A percentile compares a stretch with the other conserved stretches of the same genome.
Conservation (phyloP, 2,888 invertebrate species). For the Asteroscopus sphinx region DNA sequence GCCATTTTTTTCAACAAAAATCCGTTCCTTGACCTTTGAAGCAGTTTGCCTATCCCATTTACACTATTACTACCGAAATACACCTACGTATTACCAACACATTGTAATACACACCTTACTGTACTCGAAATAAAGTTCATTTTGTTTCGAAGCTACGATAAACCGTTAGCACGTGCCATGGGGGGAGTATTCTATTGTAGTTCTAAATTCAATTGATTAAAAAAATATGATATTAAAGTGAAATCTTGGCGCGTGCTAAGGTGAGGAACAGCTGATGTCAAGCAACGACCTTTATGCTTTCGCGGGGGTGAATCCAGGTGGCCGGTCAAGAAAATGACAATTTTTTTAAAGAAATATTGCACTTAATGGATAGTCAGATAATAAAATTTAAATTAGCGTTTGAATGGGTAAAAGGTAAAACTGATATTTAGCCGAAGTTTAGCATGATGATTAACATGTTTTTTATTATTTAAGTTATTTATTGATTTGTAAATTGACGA, state of each 20-base stretch:
- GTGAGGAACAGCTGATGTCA: constrained; percentile 41
- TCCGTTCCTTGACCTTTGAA: constrained; percentile 54
- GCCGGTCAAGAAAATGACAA: constrained; percentile 19
- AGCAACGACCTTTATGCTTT: constrained; percentile 36
- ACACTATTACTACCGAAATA: constrained; percentile 18
- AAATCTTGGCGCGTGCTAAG: constrained; percentile 52
- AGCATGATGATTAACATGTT: too few species aligned
- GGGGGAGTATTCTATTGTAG: constrained; percentile 50
- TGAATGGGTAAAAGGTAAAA: constrained; percentile 1
- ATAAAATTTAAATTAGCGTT: background rate
- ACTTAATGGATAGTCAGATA: background rate
- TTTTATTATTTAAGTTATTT: too few species aligned
- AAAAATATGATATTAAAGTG: constrained; percentile 47
- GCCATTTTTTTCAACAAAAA: constrained; percentile 39
- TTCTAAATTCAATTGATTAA: constrained; percentile 33
- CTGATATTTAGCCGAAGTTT: constrained; percentile 8
- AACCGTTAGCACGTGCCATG: constrained; percentile 54
- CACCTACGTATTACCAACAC: constrained; percentile 10
- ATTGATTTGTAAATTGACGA: too few species aligned
- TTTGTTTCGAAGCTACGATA: background rate
- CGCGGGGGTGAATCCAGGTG: constrained; percentile 46
- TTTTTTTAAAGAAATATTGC: constrained; percentile 6
- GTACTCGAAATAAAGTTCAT: background rate
- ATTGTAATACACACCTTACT: constrained; percentile 18
- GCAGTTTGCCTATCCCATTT: constrained; percentile 40